phyloP scores from a whole-genome alignment of 2,797 vertebrate species.

The Falco concolor region DNA sequence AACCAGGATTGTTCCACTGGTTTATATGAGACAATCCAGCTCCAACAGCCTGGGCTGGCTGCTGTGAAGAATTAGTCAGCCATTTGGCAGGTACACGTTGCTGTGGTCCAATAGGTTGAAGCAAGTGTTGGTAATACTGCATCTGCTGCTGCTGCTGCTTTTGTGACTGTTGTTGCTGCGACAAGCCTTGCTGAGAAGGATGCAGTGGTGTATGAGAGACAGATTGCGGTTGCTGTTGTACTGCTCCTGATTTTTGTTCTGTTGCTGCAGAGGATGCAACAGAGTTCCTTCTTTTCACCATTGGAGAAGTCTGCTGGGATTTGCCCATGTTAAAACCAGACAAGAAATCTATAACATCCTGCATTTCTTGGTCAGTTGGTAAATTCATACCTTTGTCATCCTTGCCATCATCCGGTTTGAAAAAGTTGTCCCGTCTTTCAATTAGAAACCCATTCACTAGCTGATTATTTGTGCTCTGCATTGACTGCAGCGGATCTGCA shows the following conservation, averaged over 20 bases:
- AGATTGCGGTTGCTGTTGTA: constrained; percentile 78
- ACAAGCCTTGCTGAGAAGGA: constrained; percentile 75
- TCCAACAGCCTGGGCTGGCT: constrained; percentile 78
- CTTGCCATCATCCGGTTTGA: constrained; percentile 70
- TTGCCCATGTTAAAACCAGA: constrained; percentile 99
- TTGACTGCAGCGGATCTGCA: constrained; percentile 73
- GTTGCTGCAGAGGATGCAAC: constrained; percentile 82
- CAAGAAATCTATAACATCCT: constrained; percentile 98
- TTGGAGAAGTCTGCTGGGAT: constrained; percentile 93
- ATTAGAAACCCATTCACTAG: constrained; percentile 82
- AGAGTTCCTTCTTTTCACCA: constrained; percentile 93
- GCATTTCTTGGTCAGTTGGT: constrained; percentile 99
- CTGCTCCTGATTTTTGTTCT: constrained; percentile 85
- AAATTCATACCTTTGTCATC: constrained; percentile 97
- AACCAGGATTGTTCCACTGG: constrained; percentile 87
- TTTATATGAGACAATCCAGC: constrained; percentile 85
- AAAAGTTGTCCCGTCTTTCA: constrained; percentile 69
- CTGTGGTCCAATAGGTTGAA: constrained; percentile 89
- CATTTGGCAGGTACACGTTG: constrained; percentile 88
- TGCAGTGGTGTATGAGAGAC: constrained; percentile 80
- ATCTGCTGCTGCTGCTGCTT: constrained; percentile 79
- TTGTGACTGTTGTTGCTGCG: constrained; percentile 76
- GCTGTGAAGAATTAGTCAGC: constrained; percentile 81
- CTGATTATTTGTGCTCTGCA: constrained; percentile 68
- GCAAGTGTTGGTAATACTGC: constrained; percentile 93